These are phyloP conservation scores for Antigone vipio DNA, from an alignment of 2,113 vertebrate genomes.

Conservation along the genomic window DNA sequence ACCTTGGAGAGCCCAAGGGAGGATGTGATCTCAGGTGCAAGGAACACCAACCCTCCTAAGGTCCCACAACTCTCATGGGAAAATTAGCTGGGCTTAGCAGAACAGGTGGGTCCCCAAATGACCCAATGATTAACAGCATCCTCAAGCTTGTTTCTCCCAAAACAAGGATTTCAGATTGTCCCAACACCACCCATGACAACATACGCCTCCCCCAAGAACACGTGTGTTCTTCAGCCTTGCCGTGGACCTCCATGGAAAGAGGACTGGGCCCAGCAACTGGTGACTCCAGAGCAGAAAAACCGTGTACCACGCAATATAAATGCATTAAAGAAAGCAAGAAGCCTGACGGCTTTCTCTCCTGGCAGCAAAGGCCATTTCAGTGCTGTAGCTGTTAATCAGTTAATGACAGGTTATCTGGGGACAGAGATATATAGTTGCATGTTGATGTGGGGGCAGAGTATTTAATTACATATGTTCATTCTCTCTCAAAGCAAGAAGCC, in stretches of 20 bases:
- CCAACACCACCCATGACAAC: not conserved
- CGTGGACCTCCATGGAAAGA: not conserved
- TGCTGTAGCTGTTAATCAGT: not conserved
- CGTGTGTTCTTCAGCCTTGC: not conserved
- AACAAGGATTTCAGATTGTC: not conserved
- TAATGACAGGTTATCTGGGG: not conserved
- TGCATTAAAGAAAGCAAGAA: not conserved
- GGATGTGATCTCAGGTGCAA: not conserved
- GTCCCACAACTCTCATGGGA: not conserved
- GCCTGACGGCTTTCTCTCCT: not conserved
- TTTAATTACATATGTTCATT: not conserved
- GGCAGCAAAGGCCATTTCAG: not conserved
- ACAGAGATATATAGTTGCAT: not conserved
- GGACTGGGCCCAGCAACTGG: not conserved
- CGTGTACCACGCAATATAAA: not conserved
- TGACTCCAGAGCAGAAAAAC: not conserved
- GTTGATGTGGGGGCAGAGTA: not conserved
- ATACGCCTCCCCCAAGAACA: fast-evolving
- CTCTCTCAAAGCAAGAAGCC: not conserved
- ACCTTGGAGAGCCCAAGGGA: not conserved
- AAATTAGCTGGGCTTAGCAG: not conserved
- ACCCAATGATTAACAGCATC: not conserved
- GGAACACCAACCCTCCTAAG: not conserved
- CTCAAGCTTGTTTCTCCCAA: not conserved
- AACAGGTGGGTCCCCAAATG: not conserved